Evolutionary conservation across 2,797 vertebrate species (phyloP), one percentile per base, ranked within the genome.

Genomic region (Ctenosaura bakeri): DNA sequence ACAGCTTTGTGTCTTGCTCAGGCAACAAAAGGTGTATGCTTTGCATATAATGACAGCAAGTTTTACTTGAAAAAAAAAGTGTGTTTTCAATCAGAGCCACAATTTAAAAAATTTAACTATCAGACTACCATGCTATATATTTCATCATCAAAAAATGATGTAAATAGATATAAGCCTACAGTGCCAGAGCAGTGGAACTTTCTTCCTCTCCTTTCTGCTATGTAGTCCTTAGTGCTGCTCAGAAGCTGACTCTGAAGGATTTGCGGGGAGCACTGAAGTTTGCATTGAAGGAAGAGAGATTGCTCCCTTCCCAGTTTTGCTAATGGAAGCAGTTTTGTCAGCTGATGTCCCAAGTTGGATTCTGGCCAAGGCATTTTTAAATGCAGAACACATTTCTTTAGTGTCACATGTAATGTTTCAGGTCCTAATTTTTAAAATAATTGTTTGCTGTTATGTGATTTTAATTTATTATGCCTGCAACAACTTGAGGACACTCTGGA

Each of bases 391-490:
- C 38, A 78, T 5, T 82, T n/a, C 85, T 93, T 74, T 18, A 88
- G 69, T 91, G 59, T 84, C 85, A 87, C 42, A 88, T 59, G 24
- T 88, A 90, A 91, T 50, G 0, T 64, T 92, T 94, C 91, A 93
- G 86, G 77, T 93, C 52, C 76, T 42, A 64, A 93, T 91, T 92
- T 95, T 95, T 86, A 83, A 86, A 90, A 88, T 90, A 91, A 91
- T 89, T 96, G 77, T 95, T 96, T 96, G 83, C 90, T 94, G 7
- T 93, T 95, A 91, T 92, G 90, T 35, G 81, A 92, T 52, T 89
- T 35, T 95, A 95, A 96, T 96, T 95, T 97, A 96, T 96, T 95
- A 92, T 96, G 92, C 94, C 90, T 94, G 81, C 91, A 93, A 92
- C 92, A 96, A 95, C 87, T 71, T 6, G 84, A 95, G 95, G 94